Base-by-base conservation (phyloP, 1,140 invertebrate genomes). In the Pseudomyrmex cubaensis region DNA sequence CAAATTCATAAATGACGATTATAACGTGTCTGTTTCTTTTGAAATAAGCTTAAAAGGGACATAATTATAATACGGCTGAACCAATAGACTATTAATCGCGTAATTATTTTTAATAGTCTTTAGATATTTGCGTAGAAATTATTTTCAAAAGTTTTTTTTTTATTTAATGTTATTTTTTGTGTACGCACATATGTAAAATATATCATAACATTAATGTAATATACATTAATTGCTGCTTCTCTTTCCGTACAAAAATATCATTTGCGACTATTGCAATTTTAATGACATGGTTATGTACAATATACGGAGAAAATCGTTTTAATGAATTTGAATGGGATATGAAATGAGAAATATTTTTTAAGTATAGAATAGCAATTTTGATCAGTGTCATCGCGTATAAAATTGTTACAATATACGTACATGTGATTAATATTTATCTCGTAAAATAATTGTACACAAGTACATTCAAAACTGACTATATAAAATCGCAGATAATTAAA, bases 271-370 rank as follows among this genome's bases (percentile, higher is more conserved):
- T 69, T 78, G 3, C 1, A 70, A 50, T 48, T 80, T 61, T 72
- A 72, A 80, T 20, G 17, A 57, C 17, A 46, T 13, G 1, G 10
- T 56, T 2, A 35, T 35, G 0, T 35, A 3, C 50, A 20, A 77
- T 70, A 77, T 70, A 17, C 12, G 10, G 15, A 48, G 57, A 70
- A 59, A 57, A 69, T 25, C 9, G 12, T 70, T 70, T 78, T 78
- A 78, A 69, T 78, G 57, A 70, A 22, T 17, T 70, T 57, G 5
- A 57, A 70, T 59, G 10, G 9, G 20, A 52, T 44, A 3, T 35
- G 22, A 35, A 25, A 72, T 48, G 22, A 64, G 12, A 52, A 73
- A 17, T 46, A 35, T 35, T 61, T 13, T 52, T 12, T 10, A 52
- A 12, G 3, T 22, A 50, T 48, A 15, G 50, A 80, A 80, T 57